Percentiles rank a stretch among this genome's conserved stretches.
phyloP scores from a whole-genome alignment of 2,888 invertebrate species.

The Troides helena region DNA sequence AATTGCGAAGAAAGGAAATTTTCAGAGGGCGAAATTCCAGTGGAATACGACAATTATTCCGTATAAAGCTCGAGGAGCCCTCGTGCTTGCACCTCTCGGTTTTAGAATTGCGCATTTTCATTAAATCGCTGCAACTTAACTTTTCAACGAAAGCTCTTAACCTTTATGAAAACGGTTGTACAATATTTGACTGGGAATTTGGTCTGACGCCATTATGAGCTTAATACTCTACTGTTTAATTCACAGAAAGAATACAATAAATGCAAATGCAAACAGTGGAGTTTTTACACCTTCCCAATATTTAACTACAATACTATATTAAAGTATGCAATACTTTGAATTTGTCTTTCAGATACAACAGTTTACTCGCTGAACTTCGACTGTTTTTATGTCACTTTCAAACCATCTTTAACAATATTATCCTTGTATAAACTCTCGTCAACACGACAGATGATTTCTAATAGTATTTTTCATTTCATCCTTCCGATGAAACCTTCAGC shows the following conservation, averaged over 20 bases:
- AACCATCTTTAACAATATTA: too few relatives aligned
- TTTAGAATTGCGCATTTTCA: conserved; percentile 63
- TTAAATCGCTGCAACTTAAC: conserved; percentile 55
- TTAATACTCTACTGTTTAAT: conserved; percentile 14
- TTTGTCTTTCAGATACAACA: too few relatives aligned
- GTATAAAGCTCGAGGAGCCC: conserved; percentile 36
- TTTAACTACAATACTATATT: too few relatives aligned
- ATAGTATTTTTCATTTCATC: too few relatives aligned
- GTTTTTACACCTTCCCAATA: too few relatives aligned
- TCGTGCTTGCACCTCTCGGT: conserved; percentile 56
- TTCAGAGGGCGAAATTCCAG: conserved; percentile 56
- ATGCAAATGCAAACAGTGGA: neutral
- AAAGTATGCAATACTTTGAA: too few relatives aligned
- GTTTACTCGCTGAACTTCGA: too few relatives aligned
- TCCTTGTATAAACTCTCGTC: too few relatives aligned
- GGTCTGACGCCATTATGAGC: conserved; percentile 38
- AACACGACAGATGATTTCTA: too few relatives aligned
- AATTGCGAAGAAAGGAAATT: conserved; percentile 50
- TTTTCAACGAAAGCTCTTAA: conserved; percentile 76
- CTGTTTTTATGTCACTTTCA: too few relatives aligned
- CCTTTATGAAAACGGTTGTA: conserved; percentile 65
- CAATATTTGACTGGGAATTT: conserved; percentile 60
- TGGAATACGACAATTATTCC: conserved; percentile 62
- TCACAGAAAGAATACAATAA: neutral
- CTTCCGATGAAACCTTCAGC: too few relatives aligned